Percentiles rank a stretch among this genome's conserved stretches.
Evolutionary conservation across 2,888 invertebrate genomes (phyloP).

Genomic region (Euclidia mi): DNA sequence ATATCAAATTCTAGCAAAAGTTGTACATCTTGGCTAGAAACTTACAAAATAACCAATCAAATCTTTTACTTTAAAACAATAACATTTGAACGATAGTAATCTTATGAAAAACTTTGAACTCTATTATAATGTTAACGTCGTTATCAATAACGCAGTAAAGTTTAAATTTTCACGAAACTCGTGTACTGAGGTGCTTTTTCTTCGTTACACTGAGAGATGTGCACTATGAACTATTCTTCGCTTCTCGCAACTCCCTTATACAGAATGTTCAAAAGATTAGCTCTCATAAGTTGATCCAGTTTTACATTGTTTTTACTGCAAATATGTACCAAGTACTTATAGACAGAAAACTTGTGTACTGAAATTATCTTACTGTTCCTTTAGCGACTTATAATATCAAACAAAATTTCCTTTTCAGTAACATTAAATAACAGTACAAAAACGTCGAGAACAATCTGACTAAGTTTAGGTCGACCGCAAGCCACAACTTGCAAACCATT

Average conservation of each 20-base stretch:
- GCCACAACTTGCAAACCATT: conserved; percentile 51
- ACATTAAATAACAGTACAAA: conserved; percentile 13
- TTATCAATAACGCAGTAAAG: not conserved
- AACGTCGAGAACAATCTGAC: conserved; percentile 6
- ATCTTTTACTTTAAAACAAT: too few species aligned
- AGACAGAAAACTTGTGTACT: too few species aligned
- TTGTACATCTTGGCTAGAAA: too few species aligned
- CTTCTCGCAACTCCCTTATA: too few species aligned
- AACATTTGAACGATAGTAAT: too few species aligned
- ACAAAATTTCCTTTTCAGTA: conserved; percentile 7
- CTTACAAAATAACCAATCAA: too few species aligned
- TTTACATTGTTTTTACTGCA: too few species aligned
- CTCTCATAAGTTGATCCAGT: too few species aligned
- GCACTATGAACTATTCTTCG: too few species aligned
- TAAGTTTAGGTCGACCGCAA: conserved; percentile 12
- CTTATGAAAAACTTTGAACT: conserved; percentile 3
- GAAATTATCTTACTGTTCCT: not conserved
- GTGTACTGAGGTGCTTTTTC: not conserved
- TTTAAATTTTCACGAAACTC: conserved; percentile 8
- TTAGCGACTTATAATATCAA: not conserved
- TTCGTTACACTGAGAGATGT: not conserved
- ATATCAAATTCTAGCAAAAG: too few species aligned
- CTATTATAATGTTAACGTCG: conserved; percentile 3
- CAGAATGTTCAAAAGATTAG: too few species aligned
- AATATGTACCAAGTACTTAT: too few species aligned